Evolutionary conservation across 2,888 invertebrate genomes (phyloP).

Genomic region (Clusia tigrina): DNA sequence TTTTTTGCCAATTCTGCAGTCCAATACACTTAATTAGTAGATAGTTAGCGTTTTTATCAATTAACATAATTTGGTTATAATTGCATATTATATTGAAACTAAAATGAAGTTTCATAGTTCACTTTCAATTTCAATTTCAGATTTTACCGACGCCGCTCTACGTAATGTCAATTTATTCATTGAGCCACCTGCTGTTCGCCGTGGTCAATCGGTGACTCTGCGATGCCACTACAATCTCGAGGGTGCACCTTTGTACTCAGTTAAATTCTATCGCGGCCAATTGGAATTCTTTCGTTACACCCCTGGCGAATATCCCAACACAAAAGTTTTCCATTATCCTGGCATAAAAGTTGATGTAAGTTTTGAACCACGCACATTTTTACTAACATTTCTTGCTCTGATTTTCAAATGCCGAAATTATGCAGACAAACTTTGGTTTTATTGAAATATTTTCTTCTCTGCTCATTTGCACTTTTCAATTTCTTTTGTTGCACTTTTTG

Average conservation of each 20-base stretch:
- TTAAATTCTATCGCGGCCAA: conserved; percentile 75
- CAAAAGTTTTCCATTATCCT: conserved; percentile 72
- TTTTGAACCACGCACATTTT: conserved; percentile 43
- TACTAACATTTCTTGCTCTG: not conserved
- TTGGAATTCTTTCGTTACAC: conserved; percentile 76
- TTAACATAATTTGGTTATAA: no score
- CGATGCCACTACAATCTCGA: conserved; percentile 72
- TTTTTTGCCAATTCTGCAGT: no score
- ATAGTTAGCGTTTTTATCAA: no score
- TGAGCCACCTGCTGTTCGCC: conserved; percentile 70
- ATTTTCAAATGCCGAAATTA: not conserved
- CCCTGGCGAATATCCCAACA: conserved; percentile 71
- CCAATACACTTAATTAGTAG: no score
- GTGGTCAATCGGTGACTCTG: conserved; percentile 69
- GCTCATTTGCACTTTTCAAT: conserved; percentile 22
- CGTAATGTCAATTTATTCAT: conserved; percentile 67
- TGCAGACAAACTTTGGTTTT: conserved; percentile 4
- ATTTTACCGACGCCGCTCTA: conserved; percentile 65
- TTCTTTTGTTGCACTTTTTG: conserved; percentile 4
- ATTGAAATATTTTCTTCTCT: conserved; percentile 25
- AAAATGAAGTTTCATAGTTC: no score
- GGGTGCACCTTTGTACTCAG: conserved; percentile 74
- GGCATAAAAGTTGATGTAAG: conserved; percentile 75
- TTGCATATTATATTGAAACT: no score
- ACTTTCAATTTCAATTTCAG: conserved; percentile 66